phyloP scores from a whole-genome alignment of 2,888 invertebrate genomes.

The Onthophagus sagittarius region DNA sequence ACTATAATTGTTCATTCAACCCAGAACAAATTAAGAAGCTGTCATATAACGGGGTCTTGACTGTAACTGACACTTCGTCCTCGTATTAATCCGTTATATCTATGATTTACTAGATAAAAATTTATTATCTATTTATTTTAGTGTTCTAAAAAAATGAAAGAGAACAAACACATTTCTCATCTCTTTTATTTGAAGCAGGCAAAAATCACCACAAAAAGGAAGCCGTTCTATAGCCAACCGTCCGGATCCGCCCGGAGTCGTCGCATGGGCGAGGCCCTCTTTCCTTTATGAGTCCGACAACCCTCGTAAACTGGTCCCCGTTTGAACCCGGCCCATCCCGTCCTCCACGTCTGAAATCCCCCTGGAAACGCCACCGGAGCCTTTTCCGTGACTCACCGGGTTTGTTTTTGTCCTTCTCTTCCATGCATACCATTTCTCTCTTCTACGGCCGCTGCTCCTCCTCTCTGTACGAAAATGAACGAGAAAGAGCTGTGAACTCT shows the following conservation, averaged over 20 bases:
- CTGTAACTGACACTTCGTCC: no score
- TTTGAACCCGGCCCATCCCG: background rate
- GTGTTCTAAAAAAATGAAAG: no score
- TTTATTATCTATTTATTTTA: no score
- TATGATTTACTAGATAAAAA: no score
- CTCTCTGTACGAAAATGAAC: background rate
- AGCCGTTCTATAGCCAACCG: background rate
- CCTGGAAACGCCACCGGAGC: background rate
- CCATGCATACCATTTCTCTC: background rate
- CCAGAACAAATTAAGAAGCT: no score
- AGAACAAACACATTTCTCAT: background rate
- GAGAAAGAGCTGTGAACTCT: background rate
- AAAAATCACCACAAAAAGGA: background rate
- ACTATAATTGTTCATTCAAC: no score
- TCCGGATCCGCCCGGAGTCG: background rate
- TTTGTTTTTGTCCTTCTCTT: background rate
- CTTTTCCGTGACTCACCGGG: background rate
- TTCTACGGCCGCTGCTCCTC: background rate
- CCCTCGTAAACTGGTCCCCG: background rate
- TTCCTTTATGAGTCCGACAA: background rate
- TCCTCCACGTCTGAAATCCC: background rate
- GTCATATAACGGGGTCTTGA: no score
- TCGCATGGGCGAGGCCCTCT: background rate
- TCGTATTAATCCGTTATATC: no score
- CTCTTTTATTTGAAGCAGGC: background rate